A percentile compares a stretch with the other conserved stretches of the same genome.
phyloP scores from a whole-genome alignment of 2,113 vertebrate genomes.

The Myotis yumanensis region DNA sequence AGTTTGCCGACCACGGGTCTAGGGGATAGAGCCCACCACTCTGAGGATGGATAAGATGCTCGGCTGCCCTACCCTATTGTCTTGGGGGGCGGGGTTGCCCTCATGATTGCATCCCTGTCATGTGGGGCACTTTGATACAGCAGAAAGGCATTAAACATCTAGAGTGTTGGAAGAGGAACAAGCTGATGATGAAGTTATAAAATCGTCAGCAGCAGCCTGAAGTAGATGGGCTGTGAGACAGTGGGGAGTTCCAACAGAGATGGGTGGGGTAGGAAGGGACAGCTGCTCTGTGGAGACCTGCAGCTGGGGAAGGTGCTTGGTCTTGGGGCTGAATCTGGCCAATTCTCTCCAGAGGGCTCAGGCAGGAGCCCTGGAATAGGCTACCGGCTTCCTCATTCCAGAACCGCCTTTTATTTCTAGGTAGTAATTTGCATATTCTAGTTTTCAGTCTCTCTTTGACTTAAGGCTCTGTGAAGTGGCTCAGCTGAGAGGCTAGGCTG shows the following conservation, averaged over 20 bases:
- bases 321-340: not conserved
- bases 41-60: not conserved
- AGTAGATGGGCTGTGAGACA: slow-evolving; percentile 57
- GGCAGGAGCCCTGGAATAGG: not conserved
- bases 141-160: slow-evolving; percentile 44
- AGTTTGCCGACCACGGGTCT: too few species aligned
- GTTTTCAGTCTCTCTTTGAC: slow-evolving; percentile 10
- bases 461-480: slow-evolving; percentile 1
- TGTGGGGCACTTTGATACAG: not conserved
- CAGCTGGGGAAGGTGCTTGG: not conserved
- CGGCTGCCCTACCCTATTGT: not conserved
- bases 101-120: not conserved
- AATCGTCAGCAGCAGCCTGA: slow-evolving; percentile 1
- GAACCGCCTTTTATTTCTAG: slow-evolving; percentile 12
- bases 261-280: not conserved
- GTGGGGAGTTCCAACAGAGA: not conserved
- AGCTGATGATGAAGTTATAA: slow-evolving; percentile 32
- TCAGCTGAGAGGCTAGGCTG: not conserved
- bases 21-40: not conserved
- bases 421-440: not conserved
- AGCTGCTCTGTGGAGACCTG: not conserved
- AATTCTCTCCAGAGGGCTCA: not conserved
- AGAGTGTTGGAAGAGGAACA: slow-evolving; percentile 46
- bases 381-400: not conserved
- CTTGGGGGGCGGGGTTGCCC: not conserved